Conservation (phyloP, 2,888 invertebrate genomes). For the Scaptomyza reducta region DNA sequence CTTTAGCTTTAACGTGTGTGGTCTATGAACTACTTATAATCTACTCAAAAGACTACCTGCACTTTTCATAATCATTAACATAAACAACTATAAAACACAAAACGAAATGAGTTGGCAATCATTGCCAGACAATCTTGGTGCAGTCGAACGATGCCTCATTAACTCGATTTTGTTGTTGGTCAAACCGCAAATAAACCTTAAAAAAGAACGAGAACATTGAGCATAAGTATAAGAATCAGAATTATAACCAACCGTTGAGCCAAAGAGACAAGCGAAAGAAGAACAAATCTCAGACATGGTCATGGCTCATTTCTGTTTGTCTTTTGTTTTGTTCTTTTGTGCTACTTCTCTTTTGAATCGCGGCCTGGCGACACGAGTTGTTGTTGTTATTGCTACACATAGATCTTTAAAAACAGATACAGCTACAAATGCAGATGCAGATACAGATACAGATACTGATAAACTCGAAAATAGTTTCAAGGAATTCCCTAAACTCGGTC, state of each 20-base stretch:
- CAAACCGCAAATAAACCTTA: conserved; percentile 68
- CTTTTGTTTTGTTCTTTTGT: conserved; percentile 28
- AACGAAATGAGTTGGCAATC: conserved; percentile 64
- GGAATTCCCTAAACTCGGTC: conserved; percentile 72
- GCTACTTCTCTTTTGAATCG: conserved; percentile 32
- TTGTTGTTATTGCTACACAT: conserved; percentile 47
- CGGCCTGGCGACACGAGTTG: conserved; percentile 49
- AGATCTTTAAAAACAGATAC: conserved; percentile 30
- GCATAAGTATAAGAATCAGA: not conserved
- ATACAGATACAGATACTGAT: conserved; percentile 46
- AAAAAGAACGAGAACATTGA: conserved; percentile 23
- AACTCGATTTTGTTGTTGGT: conserved; percentile 54
- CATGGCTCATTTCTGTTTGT: conserved; percentile 53
- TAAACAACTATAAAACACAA: conserved; percentile 54
- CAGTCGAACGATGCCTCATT: conserved; percentile 57
- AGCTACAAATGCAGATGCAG: conserved; percentile 22
- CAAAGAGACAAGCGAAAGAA: not conserved
- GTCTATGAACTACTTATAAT: conserved; percentile 38
- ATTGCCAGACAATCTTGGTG: conserved; percentile 56
- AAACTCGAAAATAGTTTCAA: conserved; percentile 71
- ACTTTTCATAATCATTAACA: conserved; percentile 71
- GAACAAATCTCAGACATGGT: conserved; percentile 51
- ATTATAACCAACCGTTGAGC: conserved; percentile 17
- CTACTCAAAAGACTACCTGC: conserved; percentile 46
- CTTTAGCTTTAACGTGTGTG: conserved; percentile 28